These are phyloP conservation scores for Eretmocerus hayati DNA, from an alignment of 2,888 invertebrate species.

Conservation along the genomic window DNA sequence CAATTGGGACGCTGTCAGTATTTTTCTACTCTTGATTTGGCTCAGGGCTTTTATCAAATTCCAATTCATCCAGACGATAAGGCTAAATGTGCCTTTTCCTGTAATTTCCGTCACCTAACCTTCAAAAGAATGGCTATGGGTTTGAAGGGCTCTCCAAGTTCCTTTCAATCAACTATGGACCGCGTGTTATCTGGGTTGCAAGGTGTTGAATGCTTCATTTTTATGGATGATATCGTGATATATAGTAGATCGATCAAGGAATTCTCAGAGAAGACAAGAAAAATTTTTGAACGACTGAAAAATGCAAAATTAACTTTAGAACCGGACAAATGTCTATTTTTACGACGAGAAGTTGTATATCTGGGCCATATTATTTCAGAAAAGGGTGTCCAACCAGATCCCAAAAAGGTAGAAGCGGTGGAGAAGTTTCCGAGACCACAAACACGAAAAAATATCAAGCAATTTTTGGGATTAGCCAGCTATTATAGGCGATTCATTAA, in stretches of 20 bases:
- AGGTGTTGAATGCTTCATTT: no score
- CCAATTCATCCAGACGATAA: background rate
- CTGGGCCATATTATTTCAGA: no score
- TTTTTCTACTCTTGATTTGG: no score
- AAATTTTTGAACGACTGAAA: no score
- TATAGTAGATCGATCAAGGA: no score
- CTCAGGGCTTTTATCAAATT: background rate
- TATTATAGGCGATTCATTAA: background rate
- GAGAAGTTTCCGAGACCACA: no score
- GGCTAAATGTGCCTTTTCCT: background rate
- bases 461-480: background rate
- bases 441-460: no score
- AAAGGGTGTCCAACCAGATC: background rate
- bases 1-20: no score
- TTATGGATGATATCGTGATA: background rate
- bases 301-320: no score
- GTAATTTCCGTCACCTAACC: background rate
- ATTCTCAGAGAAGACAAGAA: no score
- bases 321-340: background rate
- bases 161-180: no score
- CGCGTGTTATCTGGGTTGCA: background rate
- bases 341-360: no score
- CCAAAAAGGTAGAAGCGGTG: background rate
- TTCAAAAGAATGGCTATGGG: background rate
- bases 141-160: background rate